Evolutionary conservation across 2,888 invertebrate species (phyloP), one percentile per base, ranked within the genome.

Genomic region (Molorchus minor): DNA sequence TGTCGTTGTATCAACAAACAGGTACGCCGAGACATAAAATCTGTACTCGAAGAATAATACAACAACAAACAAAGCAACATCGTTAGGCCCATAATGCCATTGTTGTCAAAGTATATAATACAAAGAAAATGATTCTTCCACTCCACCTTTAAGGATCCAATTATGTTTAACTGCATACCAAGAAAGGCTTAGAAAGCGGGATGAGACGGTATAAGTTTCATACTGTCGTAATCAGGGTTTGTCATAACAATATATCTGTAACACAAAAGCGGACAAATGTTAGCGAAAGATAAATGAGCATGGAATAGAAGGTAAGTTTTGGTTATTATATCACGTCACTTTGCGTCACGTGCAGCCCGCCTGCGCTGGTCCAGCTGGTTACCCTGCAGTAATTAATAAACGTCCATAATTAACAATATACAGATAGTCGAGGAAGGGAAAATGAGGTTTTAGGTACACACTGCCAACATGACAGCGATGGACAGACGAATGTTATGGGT

Each of bases 191-290:
- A 49, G 49, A 56, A 56, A 49, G 41, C 47, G 56, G 35, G 58
- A 52, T 40, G 46, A 46, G 53, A 43, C 30, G 53, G 30, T 52
- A 46, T 49, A 58, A 58, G 53, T 53, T 58, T 58, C 52, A 53
- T 53, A 45, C 36, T 33, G 45, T 29, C 16, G 35, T 29, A 53
- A 53, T 53, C 58, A 58, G n/a, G 21, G 58, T 53, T 53, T 53
- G 58, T 58, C 58, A 58, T 47, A 40, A 53, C 45, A 58, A 58
- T 58, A 58, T 58, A 58, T 51, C 49, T 51, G 30, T 21, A 43
- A 29, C 49, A 57, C 57, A 52, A 51, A 57, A 55, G 45, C 45
- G 38, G 45, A 55, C 45, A 46, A 55, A 44, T 40, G 35, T 44
- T 38, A 55, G 40, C 38, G 46, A 55, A 55, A 55, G 56, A 57